Conservation (phyloP, 1,140 invertebrate species). For the Caenorhabditis latens region DNA sequence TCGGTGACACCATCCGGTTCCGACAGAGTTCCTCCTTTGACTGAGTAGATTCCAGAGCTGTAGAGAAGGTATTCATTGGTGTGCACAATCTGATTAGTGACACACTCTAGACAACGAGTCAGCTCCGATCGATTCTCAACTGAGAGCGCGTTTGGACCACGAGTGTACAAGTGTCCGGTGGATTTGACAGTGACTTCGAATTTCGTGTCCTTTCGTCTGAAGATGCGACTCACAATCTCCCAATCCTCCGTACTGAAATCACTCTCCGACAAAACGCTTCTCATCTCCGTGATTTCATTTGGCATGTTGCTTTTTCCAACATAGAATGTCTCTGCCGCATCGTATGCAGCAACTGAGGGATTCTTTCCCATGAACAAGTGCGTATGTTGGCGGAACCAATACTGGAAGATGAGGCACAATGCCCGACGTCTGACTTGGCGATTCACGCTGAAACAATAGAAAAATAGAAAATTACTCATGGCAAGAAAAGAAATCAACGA, state of each 20-base stretch:
- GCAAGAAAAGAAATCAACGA: no score
- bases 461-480: not conserved
- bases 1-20: not conserved
- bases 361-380: not conserved
- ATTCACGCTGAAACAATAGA: not conserved
- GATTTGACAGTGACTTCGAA: not conserved
- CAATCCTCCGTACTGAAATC: not conserved
- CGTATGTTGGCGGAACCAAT: not conserved
- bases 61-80: not conserved
- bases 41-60: not conserved
- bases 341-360: not conserved
- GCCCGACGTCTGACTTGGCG: not conserved
- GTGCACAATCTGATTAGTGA: not conserved
- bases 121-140: not conserved
- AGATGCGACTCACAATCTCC: not conserved
- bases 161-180: not conserved
- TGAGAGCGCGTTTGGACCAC: not conserved
- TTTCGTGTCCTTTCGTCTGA: not conserved
- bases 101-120: not conserved
- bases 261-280: not conserved
- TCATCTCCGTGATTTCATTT: not conserved
- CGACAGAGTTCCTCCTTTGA: not conserved
- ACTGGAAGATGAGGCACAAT: not conserved
- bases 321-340: not conserved
- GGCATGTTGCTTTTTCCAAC: not conserved